phyloP scores from a whole-genome alignment of 2,113 vertebrate genomes.

The Malurus cyaneus region DNA sequence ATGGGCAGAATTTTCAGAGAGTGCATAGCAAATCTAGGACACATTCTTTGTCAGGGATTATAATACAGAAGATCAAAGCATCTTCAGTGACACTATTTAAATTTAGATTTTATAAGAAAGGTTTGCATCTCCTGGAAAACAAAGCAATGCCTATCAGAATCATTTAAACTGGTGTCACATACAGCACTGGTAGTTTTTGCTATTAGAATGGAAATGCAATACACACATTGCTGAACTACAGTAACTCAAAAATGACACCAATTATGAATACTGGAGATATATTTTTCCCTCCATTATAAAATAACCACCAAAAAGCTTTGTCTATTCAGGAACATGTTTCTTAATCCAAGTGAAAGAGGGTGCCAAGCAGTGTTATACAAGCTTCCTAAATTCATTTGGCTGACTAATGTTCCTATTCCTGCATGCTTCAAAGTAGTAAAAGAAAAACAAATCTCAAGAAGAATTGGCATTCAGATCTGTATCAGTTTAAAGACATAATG shows the following conservation, averaged over 20 bases:
- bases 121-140: not conserved
- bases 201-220: not conserved
- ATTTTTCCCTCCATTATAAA: not conserved
- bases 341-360: not conserved
- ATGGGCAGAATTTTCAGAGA: not conserved
- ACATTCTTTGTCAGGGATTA: not conserved
- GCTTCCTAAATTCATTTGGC: constrained; percentile 61
- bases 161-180: not conserved
- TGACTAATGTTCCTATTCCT: constrained; percentile 51
- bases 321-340: constrained; percentile 3
- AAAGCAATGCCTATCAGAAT: not conserved
- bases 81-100: constrained; percentile 10
- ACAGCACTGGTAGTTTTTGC: not conserved
- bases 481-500: constrained; percentile 28
- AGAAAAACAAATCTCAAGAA: constrained; percentile 33
- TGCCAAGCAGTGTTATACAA: constrained; percentile 61
- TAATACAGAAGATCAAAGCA: constrained; percentile 23
- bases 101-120: not conserved
- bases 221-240: not conserved
- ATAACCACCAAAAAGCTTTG: constrained; percentile 3
- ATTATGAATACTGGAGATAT: not conserved
- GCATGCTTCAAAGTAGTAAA: constrained; percentile 14
- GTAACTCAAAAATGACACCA: not conserved
- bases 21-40: not conserved
- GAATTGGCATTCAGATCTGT: constrained; percentile 21